Conservation (phyloP, 2,797 vertebrate genomes). For the Halcyon badia region DNA sequence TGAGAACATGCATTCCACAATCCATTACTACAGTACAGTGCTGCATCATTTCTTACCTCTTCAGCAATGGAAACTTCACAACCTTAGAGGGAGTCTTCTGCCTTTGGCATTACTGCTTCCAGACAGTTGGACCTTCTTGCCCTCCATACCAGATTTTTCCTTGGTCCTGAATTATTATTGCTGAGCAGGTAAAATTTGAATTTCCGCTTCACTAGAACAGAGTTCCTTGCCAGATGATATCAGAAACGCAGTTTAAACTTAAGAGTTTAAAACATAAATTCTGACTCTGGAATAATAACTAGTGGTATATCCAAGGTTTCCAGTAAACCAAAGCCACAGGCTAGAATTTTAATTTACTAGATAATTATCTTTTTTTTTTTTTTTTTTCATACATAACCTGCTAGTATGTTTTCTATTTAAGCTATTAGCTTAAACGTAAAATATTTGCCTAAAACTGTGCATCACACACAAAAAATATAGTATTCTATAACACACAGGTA, state of each 20-base stretch:
- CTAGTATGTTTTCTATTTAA: neutral
- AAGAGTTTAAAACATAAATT: neutral
- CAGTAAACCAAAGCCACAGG: neutral
- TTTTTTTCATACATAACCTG: neutral
- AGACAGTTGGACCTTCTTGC: neutral
- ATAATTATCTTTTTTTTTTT: neutral
- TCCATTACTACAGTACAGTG: neutral
- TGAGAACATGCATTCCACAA: neutral
- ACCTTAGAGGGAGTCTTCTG: neutral
- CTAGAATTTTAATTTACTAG: neutral
- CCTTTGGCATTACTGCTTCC: neutral
- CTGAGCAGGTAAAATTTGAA: neutral
- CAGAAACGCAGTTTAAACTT: neutral
- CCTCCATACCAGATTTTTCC: neutral
- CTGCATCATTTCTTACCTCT: neutral
- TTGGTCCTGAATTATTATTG: neutral
- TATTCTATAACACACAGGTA: neutral
- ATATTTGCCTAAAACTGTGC: neutral
- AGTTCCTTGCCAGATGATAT: neutral
- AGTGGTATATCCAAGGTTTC: neutral
- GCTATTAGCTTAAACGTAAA: neutral
- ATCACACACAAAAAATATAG: neutral
- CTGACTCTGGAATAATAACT: neutral
- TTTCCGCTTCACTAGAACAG: neutral
- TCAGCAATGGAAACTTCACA: neutral